A percentile compares a stretch with the other conserved stretches of the same genome.
Evolutionary conservation across 2,888 invertebrate genomes (phyloP).

Genomic region (Caenorhabditis sp.): DNA sequence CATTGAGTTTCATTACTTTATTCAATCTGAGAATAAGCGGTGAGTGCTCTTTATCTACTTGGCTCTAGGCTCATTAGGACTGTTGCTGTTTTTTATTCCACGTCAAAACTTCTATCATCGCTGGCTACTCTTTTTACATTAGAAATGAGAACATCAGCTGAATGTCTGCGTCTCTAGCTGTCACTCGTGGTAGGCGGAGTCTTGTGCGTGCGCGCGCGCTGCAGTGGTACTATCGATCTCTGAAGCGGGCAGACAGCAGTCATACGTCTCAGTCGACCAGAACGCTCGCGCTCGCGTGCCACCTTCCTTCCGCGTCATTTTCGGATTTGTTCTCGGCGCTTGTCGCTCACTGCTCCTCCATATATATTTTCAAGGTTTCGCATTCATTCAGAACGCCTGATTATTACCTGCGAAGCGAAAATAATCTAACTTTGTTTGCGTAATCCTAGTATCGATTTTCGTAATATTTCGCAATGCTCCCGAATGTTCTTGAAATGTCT

Average conservation of each 20-base stretch:
- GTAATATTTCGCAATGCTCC: slow-evolving; percentile 48
- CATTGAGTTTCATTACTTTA: background rate
- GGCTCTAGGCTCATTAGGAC: background rate
- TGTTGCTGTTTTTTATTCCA: background rate
- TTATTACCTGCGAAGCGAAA: background rate
- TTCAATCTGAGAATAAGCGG: background rate
- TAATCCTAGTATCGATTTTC: slow-evolving; percentile 23
- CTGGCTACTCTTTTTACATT: background rate
- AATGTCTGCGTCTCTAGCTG: slow-evolving; percentile 21
- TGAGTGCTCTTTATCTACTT: background rate
- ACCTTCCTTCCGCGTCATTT: slow-evolving; percentile 23
- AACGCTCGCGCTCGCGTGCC: slow-evolving; percentile 49
- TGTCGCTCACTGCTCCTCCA: background rate
- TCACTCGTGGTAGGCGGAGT: slow-evolving; percentile 30
- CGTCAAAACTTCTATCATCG: background rate
- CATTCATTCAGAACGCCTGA: background rate
- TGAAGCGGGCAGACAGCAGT: slow-evolving; percentile 41
- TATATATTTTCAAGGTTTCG: background rate
- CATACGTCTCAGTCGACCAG: slow-evolving; percentile 51
- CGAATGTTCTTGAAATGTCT: slow-evolving; percentile 6
- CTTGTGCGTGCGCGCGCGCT: slow-evolving; percentile 40
- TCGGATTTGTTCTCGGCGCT: background rate
- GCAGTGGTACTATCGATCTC: slow-evolving; percentile 43
- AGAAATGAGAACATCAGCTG: slow-evolving; percentile 52
- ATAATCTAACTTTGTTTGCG: background rate